These are phyloP conservation scores for Lasioglossum albipes DNA, from an alignment of 1,140 invertebrate species.

Conservation along the genomic window DNA sequence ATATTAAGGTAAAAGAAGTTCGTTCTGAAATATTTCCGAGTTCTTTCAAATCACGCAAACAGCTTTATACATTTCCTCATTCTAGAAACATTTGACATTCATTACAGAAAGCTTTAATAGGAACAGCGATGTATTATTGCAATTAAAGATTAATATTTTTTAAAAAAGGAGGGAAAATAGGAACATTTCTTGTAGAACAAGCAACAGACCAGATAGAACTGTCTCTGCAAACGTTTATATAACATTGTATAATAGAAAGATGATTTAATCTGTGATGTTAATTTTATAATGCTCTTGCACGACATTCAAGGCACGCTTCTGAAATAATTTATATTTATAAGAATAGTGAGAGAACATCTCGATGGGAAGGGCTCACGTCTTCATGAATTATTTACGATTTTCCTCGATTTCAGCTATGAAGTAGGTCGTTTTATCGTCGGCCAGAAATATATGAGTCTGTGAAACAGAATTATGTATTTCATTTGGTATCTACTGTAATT, in stretches of 20 bases:
- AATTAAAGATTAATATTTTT: constrained; percentile 16
- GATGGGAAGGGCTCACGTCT: not conserved
- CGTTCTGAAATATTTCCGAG: not conserved
- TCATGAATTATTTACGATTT: not conserved
- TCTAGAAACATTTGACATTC: not conserved
- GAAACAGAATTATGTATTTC: no score
- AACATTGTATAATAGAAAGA: not conserved
- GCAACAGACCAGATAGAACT: not conserved
- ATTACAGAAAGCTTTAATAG: constrained; percentile 3
- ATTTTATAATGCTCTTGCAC: not conserved
- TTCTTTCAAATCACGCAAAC: not conserved
- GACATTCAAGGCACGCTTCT: not conserved
- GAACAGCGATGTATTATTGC: constrained; percentile 38
- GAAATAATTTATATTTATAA: not conserved
- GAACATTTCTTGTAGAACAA: constrained; percentile 19
- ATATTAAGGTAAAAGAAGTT: not conserved
- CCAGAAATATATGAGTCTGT: not conserved
- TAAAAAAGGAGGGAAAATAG: constrained; percentile 1
- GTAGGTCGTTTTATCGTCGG: not conserved
- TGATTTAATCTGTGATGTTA: not conserved
- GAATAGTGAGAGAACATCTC: not conserved
- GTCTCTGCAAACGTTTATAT: not conserved
- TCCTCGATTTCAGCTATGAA: not conserved
- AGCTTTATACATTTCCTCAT: not conserved
- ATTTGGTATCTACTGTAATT: no score